phyloP scores from a whole-genome alignment of 1,140 invertebrate genomes.

The Onthophagus taurus region DNA sequence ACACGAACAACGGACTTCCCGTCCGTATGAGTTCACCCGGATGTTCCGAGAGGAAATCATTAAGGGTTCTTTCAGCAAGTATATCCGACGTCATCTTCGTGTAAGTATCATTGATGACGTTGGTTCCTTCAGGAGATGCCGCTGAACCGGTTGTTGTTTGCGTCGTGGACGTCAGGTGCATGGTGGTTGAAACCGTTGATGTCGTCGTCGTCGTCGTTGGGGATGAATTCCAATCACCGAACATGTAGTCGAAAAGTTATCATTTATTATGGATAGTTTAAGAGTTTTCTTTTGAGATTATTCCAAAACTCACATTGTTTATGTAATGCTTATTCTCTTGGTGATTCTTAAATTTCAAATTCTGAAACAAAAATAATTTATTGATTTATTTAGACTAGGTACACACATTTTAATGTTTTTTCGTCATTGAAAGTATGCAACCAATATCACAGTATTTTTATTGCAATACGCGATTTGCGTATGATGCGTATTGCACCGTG shows the following conservation, averaged over 20 bases:
- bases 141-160: constrained; percentile 40
- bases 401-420: neutral
- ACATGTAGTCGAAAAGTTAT: constrained; percentile 18
- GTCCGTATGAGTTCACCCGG: constrained; percentile 87
- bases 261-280: constrained; percentile 12
- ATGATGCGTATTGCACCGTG: too few relatives aligned
- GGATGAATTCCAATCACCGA: constrained; percentile 22
- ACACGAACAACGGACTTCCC: constrained; percentile 86
- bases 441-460: too few relatives aligned
- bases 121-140: constrained; percentile 45
- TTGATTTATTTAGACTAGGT: neutral
- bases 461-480: too few relatives aligned
- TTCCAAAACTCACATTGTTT: neutral
- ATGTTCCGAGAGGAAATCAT: constrained; percentile 84
- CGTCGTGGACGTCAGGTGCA: constrained; percentile 43
- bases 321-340: neutral
- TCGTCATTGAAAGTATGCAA: too few relatives aligned
- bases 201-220: constrained; percentile 36
- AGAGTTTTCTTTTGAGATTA: neutral
- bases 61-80: constrained; percentile 74
- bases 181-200: constrained; percentile 40
- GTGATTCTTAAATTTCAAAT: neutral
- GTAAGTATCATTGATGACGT: constrained; percentile 68
- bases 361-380: neutral
- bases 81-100: constrained; percentile 84